Evolutionary conservation across 2,888 invertebrate species (phyloP).

Genomic region (Phengaris arion): DNA sequence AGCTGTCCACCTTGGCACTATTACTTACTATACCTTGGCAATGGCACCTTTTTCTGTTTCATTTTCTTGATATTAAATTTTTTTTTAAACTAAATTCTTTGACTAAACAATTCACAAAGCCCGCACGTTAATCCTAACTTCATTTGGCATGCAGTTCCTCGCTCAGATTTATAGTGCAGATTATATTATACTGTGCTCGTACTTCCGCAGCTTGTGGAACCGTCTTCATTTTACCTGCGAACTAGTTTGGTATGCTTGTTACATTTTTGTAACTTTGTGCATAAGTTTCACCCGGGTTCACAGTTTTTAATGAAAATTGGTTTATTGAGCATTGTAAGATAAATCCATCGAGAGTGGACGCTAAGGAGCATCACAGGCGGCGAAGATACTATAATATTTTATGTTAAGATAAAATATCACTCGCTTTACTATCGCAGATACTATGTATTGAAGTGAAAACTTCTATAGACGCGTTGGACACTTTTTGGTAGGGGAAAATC

Average conservation of each 20-base stretch:
- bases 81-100: neutral
- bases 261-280: slow-evolving; percentile 2
- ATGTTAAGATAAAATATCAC: no score
- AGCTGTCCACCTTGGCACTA: no score
- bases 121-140: slow-evolving; percentile 16
- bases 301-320: neutral
- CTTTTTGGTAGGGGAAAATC: no score
- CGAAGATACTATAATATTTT: no score
- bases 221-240: slow-evolving; percentile 14
- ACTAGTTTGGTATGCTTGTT: slow-evolving; percentile 6
- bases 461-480: no score
- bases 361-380: no score
- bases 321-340: neutral
- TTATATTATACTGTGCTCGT: neutral
- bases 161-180: slow-evolving; percentile 14
- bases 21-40: no score
- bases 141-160: slow-evolving; percentile 20
- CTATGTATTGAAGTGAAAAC: no score
- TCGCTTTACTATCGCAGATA: no score
- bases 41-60: no score
- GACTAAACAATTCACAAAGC: slow-evolving; percentile 1
- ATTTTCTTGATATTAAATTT: neutral
- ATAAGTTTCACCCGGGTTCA: neutral
- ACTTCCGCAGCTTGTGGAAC: neutral
- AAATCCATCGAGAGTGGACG: no score